These are phyloP conservation scores for Sebastolobus alascanus DNA, from an alignment of 2,797 vertebrate genomes.

Conservation along the genomic window DNA sequence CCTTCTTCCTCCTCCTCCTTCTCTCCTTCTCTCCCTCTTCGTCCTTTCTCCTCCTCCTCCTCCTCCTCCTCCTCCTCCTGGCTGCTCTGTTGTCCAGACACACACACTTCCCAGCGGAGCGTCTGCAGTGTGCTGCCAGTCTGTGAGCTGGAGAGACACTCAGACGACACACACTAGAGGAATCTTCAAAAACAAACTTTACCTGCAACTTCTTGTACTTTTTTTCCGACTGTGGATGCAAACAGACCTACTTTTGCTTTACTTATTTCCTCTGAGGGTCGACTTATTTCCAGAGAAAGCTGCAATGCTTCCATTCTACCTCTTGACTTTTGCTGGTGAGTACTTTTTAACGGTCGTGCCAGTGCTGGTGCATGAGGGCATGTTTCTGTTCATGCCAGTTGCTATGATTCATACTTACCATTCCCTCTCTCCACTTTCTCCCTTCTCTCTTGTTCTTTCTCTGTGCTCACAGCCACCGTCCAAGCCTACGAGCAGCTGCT, in stretches of 20 bases:
- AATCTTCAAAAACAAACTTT: conserved; percentile 37
- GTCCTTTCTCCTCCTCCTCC: conserved; percentile 33
- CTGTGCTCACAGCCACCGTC: conserved; percentile 69
- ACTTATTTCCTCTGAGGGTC: conserved; percentile 6
- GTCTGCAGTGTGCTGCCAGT: conserved; percentile 75
- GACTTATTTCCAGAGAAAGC: conserved; percentile 9
- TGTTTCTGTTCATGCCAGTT: conserved; percentile 57
- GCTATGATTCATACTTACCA: conserved; percentile 78
- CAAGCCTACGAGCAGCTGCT: conserved; percentile 76
- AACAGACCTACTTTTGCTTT: conserved; percentile 9
- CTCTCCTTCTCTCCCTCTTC: background rate
- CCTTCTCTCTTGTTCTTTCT: conserved; percentile 19
- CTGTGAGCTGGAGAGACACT: conserved; percentile 75
- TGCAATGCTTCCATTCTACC: conserved; percentile 69
- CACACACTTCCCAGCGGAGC: conserved; percentile 17
- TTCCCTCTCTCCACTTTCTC: conserved; percentile 34
- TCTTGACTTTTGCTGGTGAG: conserved; percentile 79
- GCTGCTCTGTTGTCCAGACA: conserved; percentile 35
- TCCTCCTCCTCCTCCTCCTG: conserved; percentile 34
- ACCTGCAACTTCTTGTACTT: background rate
- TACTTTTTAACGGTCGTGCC: conserved; percentile 24
- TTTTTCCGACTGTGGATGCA: conserved; percentile 13
- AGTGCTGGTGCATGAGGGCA: conserved; percentile 48
- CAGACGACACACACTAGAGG: conserved; percentile 32
- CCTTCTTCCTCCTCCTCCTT: conserved; percentile 45